Base-by-base conservation (phyloP, 1,140 invertebrate genomes). In the Panonychus citri region DNA sequence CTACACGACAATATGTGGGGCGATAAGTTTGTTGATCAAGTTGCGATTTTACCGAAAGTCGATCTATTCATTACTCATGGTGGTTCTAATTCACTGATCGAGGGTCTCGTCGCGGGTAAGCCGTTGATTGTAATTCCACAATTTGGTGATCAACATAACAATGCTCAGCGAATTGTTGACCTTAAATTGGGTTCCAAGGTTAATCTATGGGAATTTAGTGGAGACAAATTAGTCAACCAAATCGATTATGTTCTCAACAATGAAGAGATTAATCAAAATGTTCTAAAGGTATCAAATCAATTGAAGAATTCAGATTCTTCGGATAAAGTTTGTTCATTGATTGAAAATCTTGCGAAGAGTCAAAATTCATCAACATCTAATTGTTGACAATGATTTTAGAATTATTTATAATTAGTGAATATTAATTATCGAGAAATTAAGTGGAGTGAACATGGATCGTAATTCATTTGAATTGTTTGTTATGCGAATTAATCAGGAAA, bases 61-160 rank as follows among this genome's bases (percentile, higher is more conserved):
- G 53, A 54, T 54, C 21, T 54, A 21, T 54, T 30, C 24, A 54
- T 54, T 13, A 54, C 53, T 24, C 53, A 54, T 39, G 26, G 27
- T 8, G 53, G 53, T 15, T 8, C 10, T 21, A 54, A 54, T 54
- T 37, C 53, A n/a, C 10, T 54, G 15, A 54, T 39, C 37, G 53
- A 54, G 21, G 13, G 13, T 19, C 37, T 54, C 0, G 21, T 10
- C 19, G 21, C 27, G 10, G 53, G 53, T 54, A 27, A 26, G 17
- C 53, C 53, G 1, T 17, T 26, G 1, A 21, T 54, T 7, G 34
- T 54, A 3, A 19, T 34, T 19, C 55, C 55, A 5, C 15, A n/a
- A n/a, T 54, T 56, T 1, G n/a, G n/a, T 34, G 55, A 56, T 3
- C 55, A 56, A 56, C 30, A 56, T n/a, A 48, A 56, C 21, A 49